phyloP scores from a whole-genome alignment of 1,140 invertebrate species.

The Drosophila sucinea region DNA sequence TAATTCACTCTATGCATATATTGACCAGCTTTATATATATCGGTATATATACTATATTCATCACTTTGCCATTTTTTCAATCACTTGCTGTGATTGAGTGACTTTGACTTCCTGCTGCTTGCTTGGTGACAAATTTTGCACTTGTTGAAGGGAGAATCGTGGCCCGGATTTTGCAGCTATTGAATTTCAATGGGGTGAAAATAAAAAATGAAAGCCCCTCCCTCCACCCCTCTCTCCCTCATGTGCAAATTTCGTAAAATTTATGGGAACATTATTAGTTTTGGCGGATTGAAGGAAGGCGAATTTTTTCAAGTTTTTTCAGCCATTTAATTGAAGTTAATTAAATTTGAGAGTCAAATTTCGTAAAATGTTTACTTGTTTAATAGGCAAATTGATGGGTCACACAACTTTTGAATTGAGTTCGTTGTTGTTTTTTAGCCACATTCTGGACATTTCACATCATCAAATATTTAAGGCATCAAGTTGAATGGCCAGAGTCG shows the following conservation, averaged over 20 bases:
- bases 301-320: slow-evolving; percentile 30
- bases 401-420: too few species aligned
- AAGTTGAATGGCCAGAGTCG: slow-evolving; percentile 15
- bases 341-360: slow-evolving; percentile 39
- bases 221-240: slow-evolving; percentile 35
- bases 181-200: slow-evolving; percentile 55
- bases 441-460: slow-evolving; percentile 43
- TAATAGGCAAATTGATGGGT: slow-evolving; percentile 40
- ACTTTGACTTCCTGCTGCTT: slow-evolving; percentile 49
- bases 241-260: slow-evolving; percentile 57
- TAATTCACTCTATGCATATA: neutral
- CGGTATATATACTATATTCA: slow-evolving; percentile 2
- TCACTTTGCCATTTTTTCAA: slow-evolving; percentile 24
- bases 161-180: slow-evolving; percentile 70
- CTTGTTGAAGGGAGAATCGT: slow-evolving; percentile 71
- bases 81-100: slow-evolving; percentile 45
- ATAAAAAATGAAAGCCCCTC: slow-evolving; percentile 52
- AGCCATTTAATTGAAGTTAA: slow-evolving; percentile 49
- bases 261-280: slow-evolving; percentile 65
- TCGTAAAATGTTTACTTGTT: neutral
- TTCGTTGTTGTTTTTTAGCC: neutral
- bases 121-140: slow-evolving; percentile 66
- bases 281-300: slow-evolving; percentile 39
- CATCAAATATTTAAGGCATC: slow-evolving; percentile 56
- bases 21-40: neutral